These are phyloP conservation scores for Verasper variegatus DNA, from an alignment of 2,113 vertebrate species.

Conservation along the genomic window DNA sequence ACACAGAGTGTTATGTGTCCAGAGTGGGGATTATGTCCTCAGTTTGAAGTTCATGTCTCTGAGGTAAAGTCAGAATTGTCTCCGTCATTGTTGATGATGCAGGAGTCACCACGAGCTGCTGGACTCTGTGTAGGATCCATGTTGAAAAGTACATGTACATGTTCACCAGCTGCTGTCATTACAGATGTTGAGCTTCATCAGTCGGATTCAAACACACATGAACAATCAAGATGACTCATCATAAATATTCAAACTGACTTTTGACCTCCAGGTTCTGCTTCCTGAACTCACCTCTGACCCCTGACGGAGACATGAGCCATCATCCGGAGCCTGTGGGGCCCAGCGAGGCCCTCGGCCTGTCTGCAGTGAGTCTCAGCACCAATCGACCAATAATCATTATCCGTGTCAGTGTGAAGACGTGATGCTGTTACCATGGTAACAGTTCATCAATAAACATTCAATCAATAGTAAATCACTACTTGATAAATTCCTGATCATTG, in stretches of 20 bases:
- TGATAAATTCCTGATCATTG: too few relatives aligned
- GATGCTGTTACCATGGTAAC: background rate
- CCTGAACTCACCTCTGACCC: constrained; percentile 19
- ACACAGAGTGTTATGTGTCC: background rate
- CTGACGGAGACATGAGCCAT: constrained; percentile 43
- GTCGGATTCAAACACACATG: background rate
- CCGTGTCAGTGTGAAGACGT: background rate
- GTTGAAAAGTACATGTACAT: too few relatives aligned
- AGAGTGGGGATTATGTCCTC: background rate
- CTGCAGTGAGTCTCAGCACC: constrained; percentile 46
- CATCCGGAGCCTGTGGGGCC: constrained; percentile 12
- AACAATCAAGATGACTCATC: background rate
- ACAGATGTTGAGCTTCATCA: background rate
- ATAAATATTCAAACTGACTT: background rate
- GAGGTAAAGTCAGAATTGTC: too few relatives aligned
- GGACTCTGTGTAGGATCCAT: too few relatives aligned
- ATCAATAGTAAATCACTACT: too few relatives aligned
- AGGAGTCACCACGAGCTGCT: too few relatives aligned
- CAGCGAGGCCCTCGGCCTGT: background rate
- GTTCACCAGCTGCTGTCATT: too few relatives aligned
- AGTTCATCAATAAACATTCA: background rate
- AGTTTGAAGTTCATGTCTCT: too few relatives aligned
- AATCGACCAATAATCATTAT: too few relatives aligned
- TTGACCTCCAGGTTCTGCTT: constrained; percentile 24
- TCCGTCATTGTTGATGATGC: too few relatives aligned